Evolutionary conservation across 37 sponge, comb jelly and placozoan species (phyloP).

Genomic region (Geodia barretti): DNA sequence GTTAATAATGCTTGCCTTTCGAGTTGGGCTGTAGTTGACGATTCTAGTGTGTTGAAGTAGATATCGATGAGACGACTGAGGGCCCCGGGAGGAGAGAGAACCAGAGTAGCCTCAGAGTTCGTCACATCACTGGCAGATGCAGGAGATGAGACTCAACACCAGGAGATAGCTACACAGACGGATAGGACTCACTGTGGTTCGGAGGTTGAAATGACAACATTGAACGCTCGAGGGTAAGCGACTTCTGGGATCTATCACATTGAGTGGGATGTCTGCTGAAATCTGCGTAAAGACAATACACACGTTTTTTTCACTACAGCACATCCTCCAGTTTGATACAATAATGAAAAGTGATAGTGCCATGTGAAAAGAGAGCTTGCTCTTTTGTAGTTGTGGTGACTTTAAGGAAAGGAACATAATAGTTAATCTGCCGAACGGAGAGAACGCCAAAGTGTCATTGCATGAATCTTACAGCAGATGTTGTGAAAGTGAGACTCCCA

Average conservation of each 20-base stretch:
- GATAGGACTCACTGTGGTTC: constrained; percentile 11
- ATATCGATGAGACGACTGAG: constrained; percentile 16
- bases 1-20: constrained; percentile 16
- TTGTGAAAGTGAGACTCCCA: neutral
- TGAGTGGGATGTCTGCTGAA: neutral
- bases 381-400: no score
- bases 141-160: neutral
- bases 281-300: neutral
- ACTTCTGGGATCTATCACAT: neutral
- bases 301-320: neutral
- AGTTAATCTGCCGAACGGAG: no score
- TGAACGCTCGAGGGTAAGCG: constrained; percentile 30
- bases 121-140: neutral
- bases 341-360: no score
- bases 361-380: no score
- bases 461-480: neutral
- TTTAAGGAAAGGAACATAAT: neutral
- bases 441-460: no score
- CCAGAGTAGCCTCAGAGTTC: neutral
- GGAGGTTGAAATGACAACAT: neutral
- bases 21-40: neutral
- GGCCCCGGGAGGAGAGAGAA: constrained; percentile 1
- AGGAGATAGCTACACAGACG: neutral
- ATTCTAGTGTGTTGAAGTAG: constrained; percentile 27
- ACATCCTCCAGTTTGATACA: no score